Percentiles rank a stretch among this genome's conserved stretches.
Evolutionary conservation across 2,113 vertebrate genomes (phyloP).

Genomic region (Elephantulus edwardii): DNA sequence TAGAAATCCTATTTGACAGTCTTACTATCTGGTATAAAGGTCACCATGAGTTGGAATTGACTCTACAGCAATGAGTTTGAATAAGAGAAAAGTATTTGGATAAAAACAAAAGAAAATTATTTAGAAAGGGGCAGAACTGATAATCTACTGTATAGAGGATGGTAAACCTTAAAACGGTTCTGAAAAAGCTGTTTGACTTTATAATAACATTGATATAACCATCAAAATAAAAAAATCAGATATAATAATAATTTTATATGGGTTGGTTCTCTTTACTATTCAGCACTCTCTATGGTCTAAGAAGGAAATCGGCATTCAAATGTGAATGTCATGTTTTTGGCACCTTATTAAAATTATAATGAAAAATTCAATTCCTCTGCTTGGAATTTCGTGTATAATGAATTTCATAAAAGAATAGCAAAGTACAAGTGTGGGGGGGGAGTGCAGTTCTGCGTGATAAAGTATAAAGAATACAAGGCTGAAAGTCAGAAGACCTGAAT

Average conservation of each 20-base stretch:
- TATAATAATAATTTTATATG: background rate
- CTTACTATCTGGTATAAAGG: no score
- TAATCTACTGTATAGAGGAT: background rate
- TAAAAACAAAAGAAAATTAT: slow-evolving; percentile 41
- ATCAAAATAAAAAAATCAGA: slow-evolving; percentile 10
- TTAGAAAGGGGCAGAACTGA: background rate
- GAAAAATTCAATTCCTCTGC: slow-evolving; percentile 37
- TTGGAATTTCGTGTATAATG: slow-evolving; percentile 48
- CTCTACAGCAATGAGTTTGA: background rate
- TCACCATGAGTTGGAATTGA: background rate
- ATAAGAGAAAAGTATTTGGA: background rate
- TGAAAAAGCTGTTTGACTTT: background rate
- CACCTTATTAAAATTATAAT: slow-evolving; percentile 66
- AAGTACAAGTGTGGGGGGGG: background rate
- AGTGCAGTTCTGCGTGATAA: background rate
- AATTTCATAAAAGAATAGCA: slow-evolving; percentile 32
- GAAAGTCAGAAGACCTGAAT: background rate
- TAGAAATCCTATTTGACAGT: background rate
- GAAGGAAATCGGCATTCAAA: slow-evolving; percentile 50
- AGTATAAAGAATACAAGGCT: background rate
- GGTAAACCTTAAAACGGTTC: background rate
- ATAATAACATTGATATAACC: background rate
- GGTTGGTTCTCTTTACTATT: background rate
- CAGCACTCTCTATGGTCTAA: slow-evolving; percentile 11
- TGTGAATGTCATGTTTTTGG: slow-evolving; percentile 60